Base-by-base conservation (phyloP, 2,797 vertebrate genomes). In the Streptopelia turtur region DNA sequence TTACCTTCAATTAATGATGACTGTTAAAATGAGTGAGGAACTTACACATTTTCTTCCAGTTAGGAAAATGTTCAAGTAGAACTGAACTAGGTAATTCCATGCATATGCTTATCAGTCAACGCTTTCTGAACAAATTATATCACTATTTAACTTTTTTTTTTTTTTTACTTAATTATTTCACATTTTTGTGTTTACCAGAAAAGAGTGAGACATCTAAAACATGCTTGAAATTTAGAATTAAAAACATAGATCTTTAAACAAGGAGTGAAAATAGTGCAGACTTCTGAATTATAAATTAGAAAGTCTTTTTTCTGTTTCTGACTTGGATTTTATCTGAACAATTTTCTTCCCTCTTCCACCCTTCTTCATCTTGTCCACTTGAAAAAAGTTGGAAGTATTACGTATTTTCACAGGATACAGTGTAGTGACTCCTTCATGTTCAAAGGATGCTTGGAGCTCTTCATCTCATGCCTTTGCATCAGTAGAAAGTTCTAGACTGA, bases 41-140 rank as follows among this genome's bases (percentile, higher is more conserved):
- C 50, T 92, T 87, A 49, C 31, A 70, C 6, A 4, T 96, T 94
- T 94, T 93, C 92, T 94, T 95, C 78, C 85, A 93, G 91, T 66
- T 79, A 87, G 89, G 91, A 93, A 94, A 91, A 81, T 18, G 43
- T 80, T 65, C 6, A 25, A 31, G 33, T n/a, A 37, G 41, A 94
- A 68, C 35, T 27, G 30, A 89, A 33, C 28, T 60, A 59, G 41
- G 53, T 35, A 50, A 70, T 80, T 77, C 63, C 6, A 22, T 61
- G 11, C n/a, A 35, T 50, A 43, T 24, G 12, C 20, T 52, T 52
- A 63, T 52, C 31, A 53, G 17, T 49, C 57, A 60, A 68, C 22
- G 21, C 31, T 60, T 82, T 59, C 55, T 61, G 24, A 60, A 20
- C 21, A 50, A 65, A 47, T 31, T 31, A 25, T 35, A 24, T 55